phyloP scores from a whole-genome alignment of 2,797 vertebrate species.

The Galaxias olidus region DNA sequence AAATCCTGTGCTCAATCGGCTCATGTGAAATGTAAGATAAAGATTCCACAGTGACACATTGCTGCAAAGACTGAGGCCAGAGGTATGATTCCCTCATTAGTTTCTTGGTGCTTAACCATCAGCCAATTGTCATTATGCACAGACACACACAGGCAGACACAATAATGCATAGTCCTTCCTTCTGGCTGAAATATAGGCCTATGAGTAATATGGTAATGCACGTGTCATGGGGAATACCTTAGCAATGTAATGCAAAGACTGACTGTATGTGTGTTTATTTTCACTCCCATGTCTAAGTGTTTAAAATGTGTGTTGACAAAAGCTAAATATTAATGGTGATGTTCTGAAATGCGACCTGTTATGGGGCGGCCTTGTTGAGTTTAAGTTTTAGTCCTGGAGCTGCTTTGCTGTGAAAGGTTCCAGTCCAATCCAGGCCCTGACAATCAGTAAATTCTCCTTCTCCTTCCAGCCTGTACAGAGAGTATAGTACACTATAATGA shows the following conservation, averaged over 20 bases:
- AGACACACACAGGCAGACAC: not conserved
- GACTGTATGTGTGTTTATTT: no score
- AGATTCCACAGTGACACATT: no score
- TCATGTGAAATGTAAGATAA: no score
- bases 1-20: no score
- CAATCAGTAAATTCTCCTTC: slow-evolving; percentile 78
- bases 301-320: not conserved
- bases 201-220: not conserved
- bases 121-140: no score
- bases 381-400: slow-evolving; percentile 80
- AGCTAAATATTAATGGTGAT: not conserved
- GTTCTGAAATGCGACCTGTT: not conserved
- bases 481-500: not conserved
- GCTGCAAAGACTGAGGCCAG: no score
- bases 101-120: slow-evolving; percentile 8
- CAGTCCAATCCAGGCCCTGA: slow-evolving; percentile 77
- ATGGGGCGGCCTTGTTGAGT: slow-evolving; percentile 48
- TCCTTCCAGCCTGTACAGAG: slow-evolving; percentile 73
- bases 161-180: not conserved
- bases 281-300: no score
- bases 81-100: no score
- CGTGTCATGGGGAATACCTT: not conserved
- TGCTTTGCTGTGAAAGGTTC: slow-evolving; percentile 77
- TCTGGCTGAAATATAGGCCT: not conserved
- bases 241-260: no score